Evolutionary conservation across 2,888 invertebrate genomes (phyloP), one percentile per base, ranked within the genome.

Genomic region (Homarus gammarus): DNA sequence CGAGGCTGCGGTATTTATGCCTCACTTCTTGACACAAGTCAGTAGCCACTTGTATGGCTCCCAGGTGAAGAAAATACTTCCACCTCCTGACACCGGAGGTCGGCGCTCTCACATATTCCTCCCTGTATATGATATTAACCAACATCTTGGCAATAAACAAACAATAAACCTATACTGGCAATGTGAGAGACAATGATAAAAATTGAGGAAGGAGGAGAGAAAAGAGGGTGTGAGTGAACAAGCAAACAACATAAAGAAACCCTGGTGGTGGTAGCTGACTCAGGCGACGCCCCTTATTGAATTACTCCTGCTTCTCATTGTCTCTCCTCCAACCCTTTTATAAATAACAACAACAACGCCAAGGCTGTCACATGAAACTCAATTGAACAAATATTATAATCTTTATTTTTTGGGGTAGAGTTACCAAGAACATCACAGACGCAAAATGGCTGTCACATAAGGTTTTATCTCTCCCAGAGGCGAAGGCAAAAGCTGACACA

Each of bases 41-140:
- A 22, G 27, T 15, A 22, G n/a, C 12, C 75, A 40, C 44, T 75
- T 44, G 44, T 18, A 31, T n/a, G 75, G n/a, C 44, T 75, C 75
- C 12, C 73, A 1, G 18, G 18, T 6, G 36, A 36, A 75, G 10
- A 49, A 78, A 51, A 22, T 18, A 68, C 44, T 8, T 8, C 6
- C 6, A 5, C 5, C 5, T 12, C 44, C 12, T 44, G 44, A 44
- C 44, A 44, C 8, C 18, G n/a, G 68, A 64, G 31, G 68, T 82
- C 82, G 10, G 64, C 38, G 70, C 82, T 82, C 38, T 82, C 64
- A 70, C 64, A 68, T 0, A 44, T 82, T 22, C 82, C 51, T 38
- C 36, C 18, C 31, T 27, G 27, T 61, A 72, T 44, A 31, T 73
- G 33, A n/a, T 6, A 5, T n/a, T 40, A 6, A 12, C 22, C 22